These are phyloP conservation scores for Caenorhabditis briggsae DNA, from an alignment of 1,140 invertebrate species.

Conservation along the genomic window DNA sequence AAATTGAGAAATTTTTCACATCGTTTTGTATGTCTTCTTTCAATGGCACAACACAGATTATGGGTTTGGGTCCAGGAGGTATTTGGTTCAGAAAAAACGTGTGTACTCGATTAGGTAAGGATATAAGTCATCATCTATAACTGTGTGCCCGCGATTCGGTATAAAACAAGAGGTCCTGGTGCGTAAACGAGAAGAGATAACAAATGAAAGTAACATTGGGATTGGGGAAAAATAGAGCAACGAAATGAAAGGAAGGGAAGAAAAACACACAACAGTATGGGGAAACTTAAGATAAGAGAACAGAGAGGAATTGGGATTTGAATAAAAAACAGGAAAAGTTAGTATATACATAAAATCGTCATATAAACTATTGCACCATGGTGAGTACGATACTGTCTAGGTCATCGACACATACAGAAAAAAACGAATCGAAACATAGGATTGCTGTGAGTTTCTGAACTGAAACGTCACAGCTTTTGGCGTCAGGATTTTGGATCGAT, in stretches of 20 bases:
- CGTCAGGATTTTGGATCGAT: conserved; percentile 51
- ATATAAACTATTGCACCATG: too few species aligned
- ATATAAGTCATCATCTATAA: conserved; percentile 6
- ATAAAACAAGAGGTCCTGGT: conserved; percentile 35
- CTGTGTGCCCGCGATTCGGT: conserved; percentile 4
- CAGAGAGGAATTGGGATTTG: neutral
- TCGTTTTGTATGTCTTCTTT: neutral
- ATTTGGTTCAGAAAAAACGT: conserved; percentile 33
- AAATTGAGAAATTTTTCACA: conserved; percentile 26
- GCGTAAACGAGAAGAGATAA: conserved; percentile 41
- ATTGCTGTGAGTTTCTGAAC: neutral
- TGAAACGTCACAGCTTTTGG: conserved; percentile 21
- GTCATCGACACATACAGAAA: conserved; percentile 45
- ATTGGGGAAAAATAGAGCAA: neutral
- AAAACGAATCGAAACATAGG: neutral
- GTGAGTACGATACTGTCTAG: neutral
- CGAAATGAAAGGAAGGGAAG: neutral
- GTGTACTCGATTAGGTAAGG: conserved; percentile 43
- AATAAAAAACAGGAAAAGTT: neutral
- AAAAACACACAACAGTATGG: conserved; percentile 14
- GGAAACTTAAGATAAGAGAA: neutral
- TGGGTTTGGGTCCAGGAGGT: neutral
- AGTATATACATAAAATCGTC: conserved; percentile 12
- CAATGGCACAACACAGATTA: conserved; percentile 9
- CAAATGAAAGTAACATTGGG: neutral